These are phyloP conservation scores for Hemaris fuciformis DNA, from an alignment of 2,888 invertebrate species.

Conservation along the genomic window DNA sequence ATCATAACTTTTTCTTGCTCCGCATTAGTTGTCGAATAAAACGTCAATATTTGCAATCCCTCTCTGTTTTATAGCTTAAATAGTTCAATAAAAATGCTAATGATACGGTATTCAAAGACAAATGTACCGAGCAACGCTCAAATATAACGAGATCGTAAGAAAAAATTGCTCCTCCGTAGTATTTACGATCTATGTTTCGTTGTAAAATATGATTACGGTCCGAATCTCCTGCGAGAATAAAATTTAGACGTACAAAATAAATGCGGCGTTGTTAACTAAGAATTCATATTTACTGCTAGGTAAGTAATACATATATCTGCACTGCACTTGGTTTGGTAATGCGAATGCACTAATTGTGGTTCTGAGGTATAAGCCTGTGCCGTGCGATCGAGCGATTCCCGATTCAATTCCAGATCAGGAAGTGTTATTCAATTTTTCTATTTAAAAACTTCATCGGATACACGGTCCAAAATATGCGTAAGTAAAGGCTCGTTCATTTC, in stretches of 20 bases:
- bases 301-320: no score
- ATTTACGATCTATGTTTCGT: neutral
- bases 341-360: no score
- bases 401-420: no score
- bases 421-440: no score
- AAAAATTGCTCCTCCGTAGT: neutral
- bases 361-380: no score
- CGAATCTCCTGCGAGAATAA: neutral
- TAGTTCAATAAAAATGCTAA: constrained; percentile 9
- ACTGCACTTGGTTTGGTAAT: no score
- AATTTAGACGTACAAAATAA: neutral
- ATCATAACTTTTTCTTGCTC: neutral
- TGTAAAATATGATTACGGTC: neutral
- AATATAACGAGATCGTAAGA: neutral
- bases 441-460: no score
- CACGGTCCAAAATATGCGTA: no score
- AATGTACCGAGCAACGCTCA: neutral
- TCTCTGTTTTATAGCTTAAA: neutral
- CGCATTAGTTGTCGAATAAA: neutral
- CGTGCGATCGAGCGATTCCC: no score
- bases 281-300: no score
- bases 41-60: neutral
- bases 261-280: neutral
- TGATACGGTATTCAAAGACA: constrained; percentile 4
- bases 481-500: no score